Evolutionary conservation across 2,888 invertebrate species (phyloP).

Genomic region (Germaria angustata): DNA sequence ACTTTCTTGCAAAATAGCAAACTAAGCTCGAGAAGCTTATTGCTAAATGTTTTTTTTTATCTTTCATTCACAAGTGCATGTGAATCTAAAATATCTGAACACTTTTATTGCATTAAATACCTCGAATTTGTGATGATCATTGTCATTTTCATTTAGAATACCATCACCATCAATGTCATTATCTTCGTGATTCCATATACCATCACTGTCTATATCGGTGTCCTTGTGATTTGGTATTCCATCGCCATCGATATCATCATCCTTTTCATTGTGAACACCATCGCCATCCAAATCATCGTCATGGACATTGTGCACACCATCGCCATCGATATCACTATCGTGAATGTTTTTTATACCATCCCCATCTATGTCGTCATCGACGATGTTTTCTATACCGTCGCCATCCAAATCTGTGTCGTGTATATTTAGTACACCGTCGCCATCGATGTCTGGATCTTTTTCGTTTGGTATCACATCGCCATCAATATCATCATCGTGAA

Average conservation of each 20-base stretch:
- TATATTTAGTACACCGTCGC: conserved; percentile 68
- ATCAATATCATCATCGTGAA: conserved; percentile 74
- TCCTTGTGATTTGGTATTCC: conserved; percentile 77
- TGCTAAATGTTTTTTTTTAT: no score
- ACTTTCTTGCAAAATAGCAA: neutral
- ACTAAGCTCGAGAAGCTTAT: neutral
- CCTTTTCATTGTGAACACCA: conserved; percentile 79
- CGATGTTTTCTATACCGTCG: conserved; percentile 81
- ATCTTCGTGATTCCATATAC: conserved; percentile 70
- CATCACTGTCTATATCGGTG: conserved; percentile 75
- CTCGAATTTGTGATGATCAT: conserved; percentile 54
- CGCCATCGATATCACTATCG: conserved; percentile 74
- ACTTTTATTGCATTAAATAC: conserved; percentile 27
- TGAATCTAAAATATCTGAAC: conserved; percentile 37
- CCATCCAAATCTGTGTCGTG: conserved; percentile 73
- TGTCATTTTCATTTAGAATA: conserved; percentile 70
- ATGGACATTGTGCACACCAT: conserved; percentile 81
- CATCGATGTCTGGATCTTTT: conserved; percentile 71
- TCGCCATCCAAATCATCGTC: conserved; percentile 77
- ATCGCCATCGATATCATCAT: conserved; percentile 80
- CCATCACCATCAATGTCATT: conserved; percentile 71
- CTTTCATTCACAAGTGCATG: neutral
- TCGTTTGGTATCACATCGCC: conserved; percentile 73
- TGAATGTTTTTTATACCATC: conserved; percentile 79
- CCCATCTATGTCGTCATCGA: conserved; percentile 71